Percentiles rank a stretch among this genome's conserved stretches.
Evolutionary conservation across 2,113 vertebrate species (phyloP).

Genomic region (Sinocyclocheilus grahami): DNA sequence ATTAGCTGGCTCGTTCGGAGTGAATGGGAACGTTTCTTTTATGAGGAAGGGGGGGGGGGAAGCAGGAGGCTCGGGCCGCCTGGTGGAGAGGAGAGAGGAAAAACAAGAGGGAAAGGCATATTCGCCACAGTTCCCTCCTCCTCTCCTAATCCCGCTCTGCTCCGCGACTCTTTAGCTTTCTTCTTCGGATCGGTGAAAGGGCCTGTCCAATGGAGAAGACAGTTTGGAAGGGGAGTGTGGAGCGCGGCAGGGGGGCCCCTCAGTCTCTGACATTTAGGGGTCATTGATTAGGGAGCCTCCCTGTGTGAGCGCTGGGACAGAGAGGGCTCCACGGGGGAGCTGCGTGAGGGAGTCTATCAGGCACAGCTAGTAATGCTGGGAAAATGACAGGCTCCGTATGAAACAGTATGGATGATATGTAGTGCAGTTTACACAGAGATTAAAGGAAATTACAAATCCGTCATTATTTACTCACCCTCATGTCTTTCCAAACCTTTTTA

Average conservation of each 20-base stretch:
- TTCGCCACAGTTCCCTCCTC: conserved; percentile 73
- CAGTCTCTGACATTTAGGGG: conserved; percentile 50
- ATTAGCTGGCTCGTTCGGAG: conserved; percentile 85
- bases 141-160: conserved; percentile 55
- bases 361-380: background rate
- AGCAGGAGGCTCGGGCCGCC: conserved; percentile 70
- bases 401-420: background rate
- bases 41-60: conserved; percentile 38
- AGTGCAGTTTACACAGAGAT: background rate
- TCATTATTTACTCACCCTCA: background rate
- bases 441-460: background rate
- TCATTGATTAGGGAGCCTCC: conserved; percentile 23
- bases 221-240: conserved; percentile 63
- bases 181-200: conserved; percentile 72
- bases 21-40: conserved; percentile 78
- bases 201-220: conserved; percentile 79
- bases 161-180: conserved; percentile 27
- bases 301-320: background rate
- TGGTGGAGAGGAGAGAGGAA: conserved; percentile 70
- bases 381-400: conserved; percentile 18
- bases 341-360: conserved; percentile 8
- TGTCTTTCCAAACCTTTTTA: background rate
- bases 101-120: conserved; percentile 73
- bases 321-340: conserved; percentile 4
- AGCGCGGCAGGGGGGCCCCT: conserved; percentile 57